Conservation (phyloP, 2,113 vertebrate species). For the Petaurus breviceps region DNA sequence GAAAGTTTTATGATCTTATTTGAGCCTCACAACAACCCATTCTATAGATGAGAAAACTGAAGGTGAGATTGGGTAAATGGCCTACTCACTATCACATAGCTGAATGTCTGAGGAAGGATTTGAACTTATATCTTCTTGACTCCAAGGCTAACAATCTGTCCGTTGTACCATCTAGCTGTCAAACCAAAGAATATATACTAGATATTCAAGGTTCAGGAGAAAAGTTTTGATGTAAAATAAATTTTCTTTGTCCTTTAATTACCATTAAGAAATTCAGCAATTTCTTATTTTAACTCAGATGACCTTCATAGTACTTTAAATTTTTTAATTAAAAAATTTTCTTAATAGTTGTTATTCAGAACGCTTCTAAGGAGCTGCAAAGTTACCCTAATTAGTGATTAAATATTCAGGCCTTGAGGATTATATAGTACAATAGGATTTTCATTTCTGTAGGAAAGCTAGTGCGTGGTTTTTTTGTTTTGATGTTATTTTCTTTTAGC, state of each 20-base stretch:
- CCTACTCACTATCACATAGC: too few relatives aligned
- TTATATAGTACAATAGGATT: background rate
- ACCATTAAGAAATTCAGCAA: background rate
- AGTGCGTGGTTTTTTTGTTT: background rate
- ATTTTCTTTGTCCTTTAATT: background rate
- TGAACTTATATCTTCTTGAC: background rate
- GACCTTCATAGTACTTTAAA: background rate
- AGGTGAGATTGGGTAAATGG: background rate
- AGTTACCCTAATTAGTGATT: constrained; percentile 21
- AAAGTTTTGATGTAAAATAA: background rate
- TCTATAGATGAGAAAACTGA: background rate
- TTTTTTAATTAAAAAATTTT: background rate
- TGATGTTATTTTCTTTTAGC: background rate
- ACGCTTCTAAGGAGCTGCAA: background rate
- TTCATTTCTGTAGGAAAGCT: background rate
- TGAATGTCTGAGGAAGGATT: background rate
- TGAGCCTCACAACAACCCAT: background rate
- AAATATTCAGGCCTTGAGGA: constrained; percentile 29
- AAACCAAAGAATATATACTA: background rate
- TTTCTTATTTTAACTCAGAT: background rate
- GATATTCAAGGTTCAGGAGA: background rate
- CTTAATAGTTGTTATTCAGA: constrained; percentile 20
- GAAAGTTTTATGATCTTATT: background rate
- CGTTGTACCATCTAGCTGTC: background rate
- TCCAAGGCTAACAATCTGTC: background rate